Conservation (phyloP, 2,113 vertebrate species). For the Danio rerio region DNA sequence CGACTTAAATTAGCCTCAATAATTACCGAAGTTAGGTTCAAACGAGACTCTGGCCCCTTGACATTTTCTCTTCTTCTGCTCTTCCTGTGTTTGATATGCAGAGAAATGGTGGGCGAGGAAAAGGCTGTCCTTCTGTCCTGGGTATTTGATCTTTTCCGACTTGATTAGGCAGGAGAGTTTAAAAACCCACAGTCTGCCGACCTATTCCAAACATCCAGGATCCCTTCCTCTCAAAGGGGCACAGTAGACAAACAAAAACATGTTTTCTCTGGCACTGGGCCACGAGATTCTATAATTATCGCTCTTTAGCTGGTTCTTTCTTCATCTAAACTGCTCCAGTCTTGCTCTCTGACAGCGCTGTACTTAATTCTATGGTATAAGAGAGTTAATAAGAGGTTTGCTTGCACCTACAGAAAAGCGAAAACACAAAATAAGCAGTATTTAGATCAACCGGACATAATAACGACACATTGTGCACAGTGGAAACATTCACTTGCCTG, state of each 20-base stretch:
- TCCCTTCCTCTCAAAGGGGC: background rate
- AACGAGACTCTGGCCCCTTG: conserved; percentile 16
- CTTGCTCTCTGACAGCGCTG: conserved; percentile 14
- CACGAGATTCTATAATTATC: conserved; percentile 51
- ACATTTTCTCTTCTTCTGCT: conserved; percentile 15
- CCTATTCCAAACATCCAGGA: conserved; percentile 33
- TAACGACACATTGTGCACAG: background rate
- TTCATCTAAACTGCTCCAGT: conserved; percentile 14
- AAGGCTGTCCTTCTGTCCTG: conserved; percentile 4
- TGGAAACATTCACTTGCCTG: conserved; percentile 32
- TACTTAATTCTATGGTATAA: conserved; percentile 33
- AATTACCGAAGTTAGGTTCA: conserved; percentile 14
- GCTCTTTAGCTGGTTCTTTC: conserved; percentile 24
- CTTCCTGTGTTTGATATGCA: conserved; percentile 34
- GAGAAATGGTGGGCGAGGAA: background rate
- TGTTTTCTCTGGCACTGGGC: conserved; percentile 31
- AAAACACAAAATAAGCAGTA: conserved; percentile 39
- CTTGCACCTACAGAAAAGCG: conserved; percentile 21
- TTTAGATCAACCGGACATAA: conserved; percentile 23
- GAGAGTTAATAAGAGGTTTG: conserved; percentile 43
- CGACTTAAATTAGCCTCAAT: conserved; percentile 29
- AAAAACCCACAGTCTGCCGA: background rate
- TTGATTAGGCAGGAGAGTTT: conserved; percentile 23
- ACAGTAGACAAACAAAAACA: conserved; percentile 22
- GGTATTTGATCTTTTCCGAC: conserved; percentile 33